phyloP scores from a whole-genome alignment of 2,888 invertebrate species.

The Ecdyonurus torrentis region DNA sequence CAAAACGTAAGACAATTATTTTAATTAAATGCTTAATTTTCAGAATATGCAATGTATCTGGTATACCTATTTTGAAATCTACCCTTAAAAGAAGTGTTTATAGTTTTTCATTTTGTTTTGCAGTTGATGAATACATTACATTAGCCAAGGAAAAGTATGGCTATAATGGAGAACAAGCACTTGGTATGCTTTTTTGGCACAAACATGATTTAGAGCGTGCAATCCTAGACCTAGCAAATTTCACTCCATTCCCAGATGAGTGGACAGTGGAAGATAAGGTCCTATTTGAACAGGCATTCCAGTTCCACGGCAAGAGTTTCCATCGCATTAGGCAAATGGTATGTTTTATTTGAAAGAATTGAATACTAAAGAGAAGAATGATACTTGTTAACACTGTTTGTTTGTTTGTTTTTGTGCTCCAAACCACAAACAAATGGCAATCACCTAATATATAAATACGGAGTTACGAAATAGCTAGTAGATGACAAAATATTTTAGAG shows the following conservation, averaged over 20 bases:
- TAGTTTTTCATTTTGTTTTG: constrained; percentile 19
- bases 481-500: no score
- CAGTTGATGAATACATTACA: constrained; percentile 90
- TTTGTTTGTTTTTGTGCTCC: no score
- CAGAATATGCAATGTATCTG: no score
- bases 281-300: constrained; percentile 93
- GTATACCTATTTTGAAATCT: no score
- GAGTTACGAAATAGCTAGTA: no score
- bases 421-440: no score
- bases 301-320: constrained; percentile 96
- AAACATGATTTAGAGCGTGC: constrained; percentile 90
- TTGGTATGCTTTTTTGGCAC: constrained; percentile 97
- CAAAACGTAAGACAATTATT: constrained; percentile 52
- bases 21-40: not conserved
- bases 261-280: constrained; percentile 98
- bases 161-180: constrained; percentile 91
- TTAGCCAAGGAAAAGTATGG: constrained; percentile 94
- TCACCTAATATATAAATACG: no score
- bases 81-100: constrained; percentile 6
- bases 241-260: constrained; percentile 94
- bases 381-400: no score
- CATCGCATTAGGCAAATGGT: constrained; percentile 96
- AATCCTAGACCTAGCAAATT: constrained; percentile 84
- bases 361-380: no score
- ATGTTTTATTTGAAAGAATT: no score